A percentile compares a stretch with the other conserved stretches of the same genome.
phyloP scores from a whole-genome alignment of 2,888 invertebrate genomes.

The Eubasilissa splendida region DNA sequence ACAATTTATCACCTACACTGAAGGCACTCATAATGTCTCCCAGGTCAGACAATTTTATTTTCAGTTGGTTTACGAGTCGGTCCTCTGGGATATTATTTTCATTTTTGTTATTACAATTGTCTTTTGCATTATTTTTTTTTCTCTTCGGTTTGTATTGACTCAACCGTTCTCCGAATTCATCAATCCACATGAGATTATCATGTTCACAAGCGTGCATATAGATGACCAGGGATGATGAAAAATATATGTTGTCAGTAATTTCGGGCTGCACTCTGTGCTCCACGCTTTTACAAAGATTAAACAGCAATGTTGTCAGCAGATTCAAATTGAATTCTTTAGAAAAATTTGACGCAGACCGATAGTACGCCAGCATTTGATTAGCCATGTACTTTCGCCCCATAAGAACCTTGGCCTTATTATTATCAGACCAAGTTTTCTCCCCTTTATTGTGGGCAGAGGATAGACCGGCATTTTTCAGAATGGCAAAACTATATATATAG shows the following conservation, averaged over 20 bases:
- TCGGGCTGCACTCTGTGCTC: neutral
- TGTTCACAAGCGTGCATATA: neutral
- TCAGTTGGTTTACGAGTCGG: neutral
- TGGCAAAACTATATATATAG: neutral
- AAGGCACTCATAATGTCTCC: neutral
- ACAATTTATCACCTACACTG: neutral
- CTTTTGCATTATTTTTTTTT: neutral
- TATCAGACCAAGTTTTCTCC: neutral
- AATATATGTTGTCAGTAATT: neutral
- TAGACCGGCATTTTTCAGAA: neutral
- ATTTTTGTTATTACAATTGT: neutral
- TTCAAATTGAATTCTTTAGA: neutral
- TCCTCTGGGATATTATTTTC: no score
- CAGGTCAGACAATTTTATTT: neutral
- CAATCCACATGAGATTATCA: constrained; percentile 9
- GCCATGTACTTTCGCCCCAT: neutral
- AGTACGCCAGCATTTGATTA: neutral
- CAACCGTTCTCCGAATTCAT: constrained; percentile 4
- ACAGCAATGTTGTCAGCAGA: neutral
- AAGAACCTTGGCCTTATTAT: neutral
- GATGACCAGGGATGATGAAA: neutral
- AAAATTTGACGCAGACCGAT: neutral
- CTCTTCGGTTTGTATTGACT: constrained; percentile 4
- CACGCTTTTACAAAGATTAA: neutral
- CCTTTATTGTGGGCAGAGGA: neutral